A percentile compares a stretch with the other conserved stretches of the same genome.
These are phyloP conservation scores for Linepithema humile DNA, from an alignment of 1,140 invertebrate species.

Conservation along the genomic window DNA sequence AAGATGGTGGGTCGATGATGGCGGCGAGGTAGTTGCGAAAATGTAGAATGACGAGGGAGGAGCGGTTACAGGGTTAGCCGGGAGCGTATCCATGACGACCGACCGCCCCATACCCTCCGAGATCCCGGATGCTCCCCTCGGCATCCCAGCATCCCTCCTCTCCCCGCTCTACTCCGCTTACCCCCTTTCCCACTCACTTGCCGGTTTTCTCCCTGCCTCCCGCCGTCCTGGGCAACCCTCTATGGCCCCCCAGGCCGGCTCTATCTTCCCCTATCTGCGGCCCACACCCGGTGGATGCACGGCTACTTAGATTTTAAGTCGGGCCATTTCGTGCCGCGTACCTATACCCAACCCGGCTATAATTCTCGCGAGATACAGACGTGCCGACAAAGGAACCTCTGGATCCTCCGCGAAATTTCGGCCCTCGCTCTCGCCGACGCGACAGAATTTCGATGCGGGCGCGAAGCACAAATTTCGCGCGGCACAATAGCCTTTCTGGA, in stretches of 20 bases:
- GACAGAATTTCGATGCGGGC: conserved; percentile 42
- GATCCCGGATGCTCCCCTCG: conserved; percentile 79
- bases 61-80: conserved; percentile 78
- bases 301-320: conserved; percentile 67
- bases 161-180: conserved; percentile 16
- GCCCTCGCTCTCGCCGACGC: conserved; percentile 3
- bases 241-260: conserved; percentile 23
- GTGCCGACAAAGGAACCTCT: conserved; percentile 52
- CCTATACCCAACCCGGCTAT: conserved; percentile 59
- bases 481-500: neutral
- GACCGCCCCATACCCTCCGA: conserved; percentile 82
- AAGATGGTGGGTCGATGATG: conserved; percentile 85
- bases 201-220: conserved; percentile 50
- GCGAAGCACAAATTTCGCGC: conserved; percentile 19
- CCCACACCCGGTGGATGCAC: conserved; percentile 38
- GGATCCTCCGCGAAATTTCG: conserved; percentile 53
- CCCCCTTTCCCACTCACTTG: conserved; percentile 45
- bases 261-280: conserved; percentile 56
- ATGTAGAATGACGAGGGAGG: conserved; percentile 72
- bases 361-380: conserved; percentile 57
- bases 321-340: conserved; percentile 53
- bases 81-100: conserved; percentile 83
- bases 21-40: conserved; percentile 78
- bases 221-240: conserved; percentile 53
- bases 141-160: conserved; percentile 70